A percentile compares a stretch with the other conserved stretches of the same genome.
Evolutionary conservation across 2,797 vertebrate species (phyloP).

Genomic region (Hydrocynus forskahlii): DNA sequence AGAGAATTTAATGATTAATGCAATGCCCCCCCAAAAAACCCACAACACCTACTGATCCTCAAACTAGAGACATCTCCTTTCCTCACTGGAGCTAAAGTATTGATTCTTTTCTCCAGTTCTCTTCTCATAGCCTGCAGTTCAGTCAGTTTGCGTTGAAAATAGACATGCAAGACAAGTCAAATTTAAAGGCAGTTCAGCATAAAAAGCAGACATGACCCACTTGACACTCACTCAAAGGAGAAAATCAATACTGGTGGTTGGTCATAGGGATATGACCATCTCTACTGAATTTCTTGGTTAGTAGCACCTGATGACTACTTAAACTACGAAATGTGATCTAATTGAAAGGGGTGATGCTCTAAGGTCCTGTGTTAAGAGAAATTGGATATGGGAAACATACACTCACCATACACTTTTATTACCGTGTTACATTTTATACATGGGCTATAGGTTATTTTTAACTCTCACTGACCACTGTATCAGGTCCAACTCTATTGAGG

Average conservation of each 20-base stretch:
- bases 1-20: slow-evolving; percentile 30
- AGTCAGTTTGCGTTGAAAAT: neutral
- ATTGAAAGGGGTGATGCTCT: neutral
- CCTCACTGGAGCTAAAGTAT: neutral
- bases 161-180: neutral
- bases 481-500: no score
- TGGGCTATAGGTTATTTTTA: no score
- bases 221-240: neutral
- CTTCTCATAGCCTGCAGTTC: neutral
- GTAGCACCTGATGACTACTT: neutral
- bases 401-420: no score
- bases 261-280: neutral
- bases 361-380: neutral
- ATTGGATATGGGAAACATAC: neutral
- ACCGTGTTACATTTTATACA: no score
- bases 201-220: neutral
- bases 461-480: no score
- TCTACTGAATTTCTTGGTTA: neutral
- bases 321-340: neutral
- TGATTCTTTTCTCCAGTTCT: slow-evolving; percentile 13
- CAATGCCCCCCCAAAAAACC: neutral
- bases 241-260: neutral
- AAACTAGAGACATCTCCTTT: neutral
- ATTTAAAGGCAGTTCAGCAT: neutral
- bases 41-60: neutral